Evolutionary conservation across 2,888 invertebrate species (phyloP), one percentile per base, ranked within the genome.

Genomic region (Monopis laevigella): DNA sequence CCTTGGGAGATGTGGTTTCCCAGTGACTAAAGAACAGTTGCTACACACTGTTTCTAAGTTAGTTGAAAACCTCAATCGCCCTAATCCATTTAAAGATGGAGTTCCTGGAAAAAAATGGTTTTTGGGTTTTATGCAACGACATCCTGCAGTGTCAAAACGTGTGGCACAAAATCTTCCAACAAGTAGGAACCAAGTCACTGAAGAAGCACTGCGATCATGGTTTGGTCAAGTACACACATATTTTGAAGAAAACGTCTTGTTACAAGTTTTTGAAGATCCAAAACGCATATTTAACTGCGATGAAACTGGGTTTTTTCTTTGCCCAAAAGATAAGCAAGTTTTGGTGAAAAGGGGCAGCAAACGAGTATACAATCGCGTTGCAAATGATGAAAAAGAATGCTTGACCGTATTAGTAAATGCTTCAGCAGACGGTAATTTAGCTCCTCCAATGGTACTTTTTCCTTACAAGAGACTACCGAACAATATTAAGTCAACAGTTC

Each of bases 21-120:
- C n/a, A n/a, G n/a, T n/a, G n/a, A n/a, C n/a, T n/a, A n/a, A n/a
- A n/a, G n/a, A n/a, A n/a, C n/a, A n/a, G n/a, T n/a, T n/a, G n/a
- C n/a, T n/a, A n/a, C n/a, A n/a, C n/a, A n/a, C n/a, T n/a, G n/a
- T n/a, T n/a, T n/a, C n/a, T n/a, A n/a, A n/a, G n/a, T n/a, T n/a
- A n/a, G n/a, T n/a, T n/a, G n/a, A n/a, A n/a, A n/a, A n/a, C n/a
- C n/a, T n/a, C n/a, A n/a, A n/a, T n/a, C n/a, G n/a, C n/a, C n/a
- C n/a, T n/a, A n/a, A n/a, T n/a, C n/a, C n/a, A n/a, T n/a, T n/a
- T n/a, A n/a, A n/a, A n/a, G n/a, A n/a, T n/a, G n/a, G n/a, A n/a
- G n/a, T n/a, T n/a, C n/a, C n/a, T n/a, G n/a, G n/a, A n/a, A 52
- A 53, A 41, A 54, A 56, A 26, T 65, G 62, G 61, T 65, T 52